Percentiles rank a stretch among this genome's conserved stretches.
These are phyloP conservation scores for Lycodopsis pacificus DNA, from an alignment of 2,797 vertebrate genomes.

Conservation along the genomic window DNA sequence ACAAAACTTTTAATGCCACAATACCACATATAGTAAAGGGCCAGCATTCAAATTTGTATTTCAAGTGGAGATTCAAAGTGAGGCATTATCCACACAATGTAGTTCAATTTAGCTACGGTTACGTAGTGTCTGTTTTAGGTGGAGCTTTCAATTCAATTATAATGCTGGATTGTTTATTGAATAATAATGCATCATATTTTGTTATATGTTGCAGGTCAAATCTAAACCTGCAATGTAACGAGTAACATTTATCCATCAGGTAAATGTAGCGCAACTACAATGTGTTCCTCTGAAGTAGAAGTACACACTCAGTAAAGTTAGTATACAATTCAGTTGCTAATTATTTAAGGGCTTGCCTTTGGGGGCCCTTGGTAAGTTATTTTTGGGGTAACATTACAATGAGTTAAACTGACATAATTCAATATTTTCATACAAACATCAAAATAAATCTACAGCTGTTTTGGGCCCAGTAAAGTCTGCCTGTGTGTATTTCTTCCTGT, in stretches of 20 bases:
- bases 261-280: neutral
- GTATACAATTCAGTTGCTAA: neutral
- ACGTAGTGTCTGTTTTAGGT: neutral
- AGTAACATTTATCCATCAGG: neutral
- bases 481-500: no score
- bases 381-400: no score
- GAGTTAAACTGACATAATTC: neutral
- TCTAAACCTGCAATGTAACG: neutral
- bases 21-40: neutral
- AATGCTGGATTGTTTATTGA: no score
- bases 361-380: no score
- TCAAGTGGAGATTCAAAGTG: neutral
- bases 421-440: neutral
- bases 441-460: no score
- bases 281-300: neutral
- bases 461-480: no score
- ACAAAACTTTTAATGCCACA: neutral
- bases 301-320: neutral
- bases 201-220: neutral
- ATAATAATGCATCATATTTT: neutral
- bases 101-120: neutral
- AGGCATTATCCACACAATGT: neutral
- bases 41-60: no score
- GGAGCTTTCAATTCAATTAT: neutral
- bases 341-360: neutral